Evolutionary conservation across 1,140 invertebrate species (phyloP), one percentile per base, ranked within the genome.

Genomic region (Drosophila subpulchrella): DNA sequence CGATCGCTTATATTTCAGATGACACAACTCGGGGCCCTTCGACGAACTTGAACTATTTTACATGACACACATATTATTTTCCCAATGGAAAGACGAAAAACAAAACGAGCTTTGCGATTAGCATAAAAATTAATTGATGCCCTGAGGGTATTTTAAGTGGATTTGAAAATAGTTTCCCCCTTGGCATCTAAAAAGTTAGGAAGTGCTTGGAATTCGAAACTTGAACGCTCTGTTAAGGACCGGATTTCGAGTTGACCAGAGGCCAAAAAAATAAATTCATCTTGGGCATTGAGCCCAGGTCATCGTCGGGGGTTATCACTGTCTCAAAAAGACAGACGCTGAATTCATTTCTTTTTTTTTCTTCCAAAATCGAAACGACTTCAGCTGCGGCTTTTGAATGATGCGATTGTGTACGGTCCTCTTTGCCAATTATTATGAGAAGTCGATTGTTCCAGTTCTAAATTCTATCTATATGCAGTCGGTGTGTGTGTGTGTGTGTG

Each of bases 11-110:
- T 34, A 38, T 39, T 48, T 13, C 0, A 15, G 24, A 24, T 72
- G 53, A 71, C 46, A 68, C 65, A 44, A 72, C 20, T 13, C 8
- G 15, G 10, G 2, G 32, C 32, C 3, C 46, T 2, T 10, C 56
- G 79, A 68, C 78, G 77, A 84, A 85, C 81, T 84, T 84, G 81
- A 85, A 81, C 77, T 78, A 81, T 81, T 81, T 73, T 51, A 59
- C 17, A 73, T 73, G 68, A 61, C 66, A 66, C 80, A 74, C 42
- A 82, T 60, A 41, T 39, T 5, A 30, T 48, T 41, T 50, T 12
- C 36, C 57, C 4, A 12, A 44, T 30, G 15, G 34, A 54, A 11
- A 6, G 11, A 72, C 27, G 60, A 78, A 54, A 65, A 60, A 47
- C 34, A 63, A 42, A 46, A 53, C 41, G 53, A 34, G 32, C 56